phyloP scores from a whole-genome alignment of 1,140 invertebrate genomes.

The Venturia canescens region DNA sequence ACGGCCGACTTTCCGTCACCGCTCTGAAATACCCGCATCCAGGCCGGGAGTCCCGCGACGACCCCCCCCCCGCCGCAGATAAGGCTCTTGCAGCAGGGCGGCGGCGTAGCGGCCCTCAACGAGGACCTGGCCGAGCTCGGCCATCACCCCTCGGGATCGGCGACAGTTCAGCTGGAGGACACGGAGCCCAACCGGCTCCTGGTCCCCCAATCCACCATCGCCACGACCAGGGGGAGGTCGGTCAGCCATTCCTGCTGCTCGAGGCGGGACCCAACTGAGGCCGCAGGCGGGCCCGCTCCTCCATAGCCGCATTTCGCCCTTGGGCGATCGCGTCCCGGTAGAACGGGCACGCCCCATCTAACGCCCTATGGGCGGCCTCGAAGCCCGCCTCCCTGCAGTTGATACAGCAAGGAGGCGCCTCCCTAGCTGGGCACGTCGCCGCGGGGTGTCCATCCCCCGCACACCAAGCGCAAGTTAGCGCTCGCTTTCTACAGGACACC shows the following conservation, averaged over 20 bases:
- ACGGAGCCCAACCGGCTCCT: neutral
- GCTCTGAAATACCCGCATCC: too few relatives aligned
- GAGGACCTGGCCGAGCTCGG: too few relatives aligned
- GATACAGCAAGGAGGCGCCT: neutral
- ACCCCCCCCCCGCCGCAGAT: neutral
- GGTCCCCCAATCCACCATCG: neutral
- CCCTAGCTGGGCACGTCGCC: neutral
- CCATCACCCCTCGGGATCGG: neutral
- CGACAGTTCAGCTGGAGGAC: conserved; percentile 24
- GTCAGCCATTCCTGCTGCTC: neutral
- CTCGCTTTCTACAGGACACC: too few relatives aligned
- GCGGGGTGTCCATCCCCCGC: neutral
- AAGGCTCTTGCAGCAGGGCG: too few relatives aligned
- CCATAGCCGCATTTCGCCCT: too few relatives aligned
- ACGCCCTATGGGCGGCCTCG: neutral
- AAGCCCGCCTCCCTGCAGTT: neutral
- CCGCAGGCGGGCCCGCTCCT: neutral
- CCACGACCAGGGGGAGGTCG: neutral
- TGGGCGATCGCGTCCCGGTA: neutral
- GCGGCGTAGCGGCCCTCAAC: too few relatives aligned
- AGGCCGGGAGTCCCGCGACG: neutral
- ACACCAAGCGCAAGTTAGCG: neutral
- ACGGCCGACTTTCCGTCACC: too few relatives aligned
- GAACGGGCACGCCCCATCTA: neutral
- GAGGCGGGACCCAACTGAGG: neutral